Evolutionary conservation across 2,113 vertebrate species (phyloP).

Genomic region (Crypturellus undulatus): DNA sequence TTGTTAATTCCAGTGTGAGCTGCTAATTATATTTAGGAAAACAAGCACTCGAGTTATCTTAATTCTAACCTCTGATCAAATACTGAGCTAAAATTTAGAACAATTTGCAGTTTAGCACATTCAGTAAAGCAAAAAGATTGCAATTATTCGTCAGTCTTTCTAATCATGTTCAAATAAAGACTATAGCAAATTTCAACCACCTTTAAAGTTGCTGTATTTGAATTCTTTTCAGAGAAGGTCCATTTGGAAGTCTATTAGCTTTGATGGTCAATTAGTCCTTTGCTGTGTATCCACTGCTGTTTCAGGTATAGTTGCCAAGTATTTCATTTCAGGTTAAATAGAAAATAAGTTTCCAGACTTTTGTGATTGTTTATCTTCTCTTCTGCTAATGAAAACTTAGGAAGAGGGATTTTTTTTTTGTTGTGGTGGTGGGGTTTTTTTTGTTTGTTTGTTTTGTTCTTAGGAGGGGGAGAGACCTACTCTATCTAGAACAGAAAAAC

Average conservation of each 20-base stretch:
- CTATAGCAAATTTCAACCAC: not conserved
- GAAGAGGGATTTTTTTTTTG: fast-evolving
- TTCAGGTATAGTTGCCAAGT: not conserved
- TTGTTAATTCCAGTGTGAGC: not conserved
- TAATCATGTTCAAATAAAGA: not conserved
- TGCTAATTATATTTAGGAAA: not conserved
- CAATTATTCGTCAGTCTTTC: not conserved
- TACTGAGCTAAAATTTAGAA: not conserved
- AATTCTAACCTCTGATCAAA: not conserved
- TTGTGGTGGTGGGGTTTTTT: too few relatives aligned
- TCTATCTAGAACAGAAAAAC: not conserved
- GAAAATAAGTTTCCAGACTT: not conserved
- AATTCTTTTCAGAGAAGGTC: not conserved
- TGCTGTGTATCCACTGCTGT: not conserved
- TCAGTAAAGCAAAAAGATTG: not conserved
- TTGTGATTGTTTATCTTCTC: not conserved
- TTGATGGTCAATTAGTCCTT: not conserved
- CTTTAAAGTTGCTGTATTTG: not conserved
- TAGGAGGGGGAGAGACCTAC: not conserved
- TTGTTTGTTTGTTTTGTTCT: too few relatives aligned
- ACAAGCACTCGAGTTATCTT: not conserved
- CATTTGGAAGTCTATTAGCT: not conserved
- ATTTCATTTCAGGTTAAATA: not conserved
- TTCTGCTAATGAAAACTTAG: not conserved
- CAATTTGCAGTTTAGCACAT: not conserved